Conservation (phyloP, 2,888 invertebrate species). For the Drosophila quinaria region DNA sequence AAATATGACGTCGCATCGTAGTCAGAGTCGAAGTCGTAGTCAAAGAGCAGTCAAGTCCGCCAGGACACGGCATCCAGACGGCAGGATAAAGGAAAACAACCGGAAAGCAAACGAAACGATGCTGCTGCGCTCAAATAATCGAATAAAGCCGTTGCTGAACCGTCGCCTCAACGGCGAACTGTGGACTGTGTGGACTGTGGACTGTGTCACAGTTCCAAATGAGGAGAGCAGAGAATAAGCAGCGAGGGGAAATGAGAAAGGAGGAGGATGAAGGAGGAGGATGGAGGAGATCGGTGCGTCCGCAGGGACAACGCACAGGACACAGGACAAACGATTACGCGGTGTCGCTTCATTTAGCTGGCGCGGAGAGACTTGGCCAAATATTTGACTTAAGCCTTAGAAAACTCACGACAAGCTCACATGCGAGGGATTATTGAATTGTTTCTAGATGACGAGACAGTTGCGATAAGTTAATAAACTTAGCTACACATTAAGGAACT, state of each 20-base stretch:
- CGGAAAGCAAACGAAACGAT: conserved; percentile 77
- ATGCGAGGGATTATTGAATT: conserved; percentile 27
- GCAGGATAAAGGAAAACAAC: conserved; percentile 61
- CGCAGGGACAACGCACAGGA: conserved; percentile 32
- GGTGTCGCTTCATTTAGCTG: conserved; percentile 71
- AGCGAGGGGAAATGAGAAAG: neutral
- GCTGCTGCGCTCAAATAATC: conserved; percentile 79
- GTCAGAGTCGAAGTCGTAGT: conserved; percentile 60
- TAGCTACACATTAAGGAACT: too few relatives aligned
- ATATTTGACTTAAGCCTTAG: conserved; percentile 64
- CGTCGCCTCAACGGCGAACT: conserved; percentile 6
- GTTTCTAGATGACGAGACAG: neutral
- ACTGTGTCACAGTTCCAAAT: conserved; percentile 7
- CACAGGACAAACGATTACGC: conserved; percentile 55
- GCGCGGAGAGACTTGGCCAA: conserved; percentile 41
- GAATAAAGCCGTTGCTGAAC: conserved; percentile 58
- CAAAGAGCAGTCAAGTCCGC: conserved; percentile 58
- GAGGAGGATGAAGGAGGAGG: neutral
- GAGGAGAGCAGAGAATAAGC: neutral
- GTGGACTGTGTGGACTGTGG: neutral
- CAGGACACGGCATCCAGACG: conserved; percentile 31
- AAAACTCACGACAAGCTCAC: conserved; percentile 30
- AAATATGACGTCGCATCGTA: conserved; percentile 70
- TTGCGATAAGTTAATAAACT: too few relatives aligned
- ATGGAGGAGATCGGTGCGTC: neutral